Percentiles rank a stretch among this genome's conserved stretches.
These are phyloP conservation scores for Hemaris fuciformis DNA, from an alignment of 2,888 invertebrate species.

Conservation along the genomic window DNA sequence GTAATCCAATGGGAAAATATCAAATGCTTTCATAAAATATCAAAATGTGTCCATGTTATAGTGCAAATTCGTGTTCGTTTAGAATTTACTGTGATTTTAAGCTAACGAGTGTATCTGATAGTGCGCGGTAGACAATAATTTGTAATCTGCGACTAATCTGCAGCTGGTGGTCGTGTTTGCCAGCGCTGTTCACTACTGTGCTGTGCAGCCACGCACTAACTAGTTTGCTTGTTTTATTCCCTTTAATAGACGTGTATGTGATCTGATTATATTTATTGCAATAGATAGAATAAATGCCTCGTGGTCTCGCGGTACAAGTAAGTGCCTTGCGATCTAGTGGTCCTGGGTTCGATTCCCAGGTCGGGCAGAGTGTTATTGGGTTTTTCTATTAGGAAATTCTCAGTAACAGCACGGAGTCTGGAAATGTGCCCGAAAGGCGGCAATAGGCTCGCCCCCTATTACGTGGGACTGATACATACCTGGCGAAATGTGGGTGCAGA, in stretches of 20 bases:
- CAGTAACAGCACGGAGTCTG: too few species aligned
- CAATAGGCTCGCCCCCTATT: too few species aligned
- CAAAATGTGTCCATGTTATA: neutral
- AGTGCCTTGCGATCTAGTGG: too few species aligned
- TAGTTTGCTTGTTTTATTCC: neutral
- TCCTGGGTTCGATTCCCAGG: too few species aligned
- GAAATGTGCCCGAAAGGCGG: too few species aligned
- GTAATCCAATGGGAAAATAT: neutral
- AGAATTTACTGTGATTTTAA: constrained; percentile 4
- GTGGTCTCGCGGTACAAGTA: too few species aligned
- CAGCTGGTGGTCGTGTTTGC: neutral
- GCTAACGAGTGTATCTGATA: constrained; percentile 7
- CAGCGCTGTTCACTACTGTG: neutral
- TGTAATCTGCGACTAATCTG: constrained; percentile 10
- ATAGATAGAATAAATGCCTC: too few species aligned
- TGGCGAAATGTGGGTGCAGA: too few species aligned
- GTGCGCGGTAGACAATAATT: constrained; percentile 8
- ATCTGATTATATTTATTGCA: constrained; percentile 2
- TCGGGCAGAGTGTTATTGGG: too few species aligned
- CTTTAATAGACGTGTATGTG: constrained; percentile 5
- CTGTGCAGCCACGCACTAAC: neutral
- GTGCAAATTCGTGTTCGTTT: constrained; percentile 7
- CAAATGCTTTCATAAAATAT: constrained; percentile 5
- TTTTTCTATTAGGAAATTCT: too few species aligned
- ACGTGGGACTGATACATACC: too few species aligned